A percentile compares a stretch with the other conserved stretches of the same genome.
These are phyloP conservation scores for Melanaphis sacchari DNA, from an alignment of 1,140 invertebrate genomes.

Conservation along the genomic window DNA sequence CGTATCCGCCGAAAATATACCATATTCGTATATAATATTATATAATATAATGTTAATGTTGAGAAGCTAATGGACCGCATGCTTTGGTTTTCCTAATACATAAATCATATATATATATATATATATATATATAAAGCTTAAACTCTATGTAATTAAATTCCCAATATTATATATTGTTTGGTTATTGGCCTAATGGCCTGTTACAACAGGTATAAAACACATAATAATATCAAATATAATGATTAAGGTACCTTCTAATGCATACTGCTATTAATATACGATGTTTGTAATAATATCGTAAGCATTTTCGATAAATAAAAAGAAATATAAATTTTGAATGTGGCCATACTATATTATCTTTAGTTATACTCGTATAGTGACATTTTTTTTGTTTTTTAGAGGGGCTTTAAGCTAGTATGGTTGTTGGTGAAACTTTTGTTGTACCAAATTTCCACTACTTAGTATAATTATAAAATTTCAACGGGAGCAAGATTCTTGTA, in stretches of 20 bases:
- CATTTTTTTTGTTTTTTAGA: not conserved
- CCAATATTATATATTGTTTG: not conserved
- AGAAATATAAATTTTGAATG: no score
- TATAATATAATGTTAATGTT: not conserved
- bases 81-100: not conserved
- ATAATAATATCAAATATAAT: not conserved
- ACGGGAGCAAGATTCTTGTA: not conserved
- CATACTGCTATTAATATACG: not conserved
- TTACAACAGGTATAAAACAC: not conserved
- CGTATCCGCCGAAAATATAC: not conserved
- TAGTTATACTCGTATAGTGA: no score
- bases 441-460: no score
- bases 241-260: not conserved
- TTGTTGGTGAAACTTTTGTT: not conserved
- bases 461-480: not conserved
- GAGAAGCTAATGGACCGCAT: not conserved
- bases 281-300: not conserved
- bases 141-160: not conserved
- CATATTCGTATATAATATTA: not conserved
- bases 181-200: not conserved
- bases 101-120: not conserved
- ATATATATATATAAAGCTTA: not conserved
- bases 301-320: not conserved
- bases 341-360: no score
- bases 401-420: fast-evolving